Conservation (phyloP, 2,888 invertebrate species). For the Lucinisca nassula region DNA sequence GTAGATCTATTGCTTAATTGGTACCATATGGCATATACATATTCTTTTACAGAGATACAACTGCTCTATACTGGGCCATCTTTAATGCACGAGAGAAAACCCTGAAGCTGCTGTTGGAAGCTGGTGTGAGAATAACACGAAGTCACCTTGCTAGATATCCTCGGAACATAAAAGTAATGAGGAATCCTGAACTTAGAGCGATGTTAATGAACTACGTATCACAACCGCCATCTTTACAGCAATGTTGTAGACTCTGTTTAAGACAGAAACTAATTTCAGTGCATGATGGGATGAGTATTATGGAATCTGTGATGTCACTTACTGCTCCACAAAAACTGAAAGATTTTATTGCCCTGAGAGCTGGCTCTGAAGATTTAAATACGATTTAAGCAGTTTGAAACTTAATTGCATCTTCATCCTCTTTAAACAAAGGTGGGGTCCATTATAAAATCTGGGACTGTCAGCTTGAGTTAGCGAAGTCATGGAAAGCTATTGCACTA, state of each 20-base stretch:
- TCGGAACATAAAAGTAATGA: constrained; percentile 75
- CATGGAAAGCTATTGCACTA: too few species aligned
- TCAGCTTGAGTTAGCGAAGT: too few species aligned
- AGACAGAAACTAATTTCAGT: constrained; percentile 50
- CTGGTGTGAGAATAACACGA: constrained; percentile 66
- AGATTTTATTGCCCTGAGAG: constrained; percentile 47
- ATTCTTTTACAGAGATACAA: constrained; percentile 66
- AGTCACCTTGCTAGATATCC: constrained; percentile 70
- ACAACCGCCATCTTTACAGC: constrained; percentile 63
- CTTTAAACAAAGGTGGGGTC: too few species aligned
- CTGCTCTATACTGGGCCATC: constrained; percentile 79
- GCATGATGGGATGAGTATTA: constrained; percentile 59
- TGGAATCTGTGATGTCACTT: constrained; percentile 68
- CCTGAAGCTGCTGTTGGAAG: constrained; percentile 67
- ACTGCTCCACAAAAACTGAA: constrained; percentile 63
- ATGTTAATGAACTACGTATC: constrained; percentile 64
- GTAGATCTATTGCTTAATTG: too few species aligned
- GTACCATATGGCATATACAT: too few species aligned
- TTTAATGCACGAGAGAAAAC: constrained; percentile 72
- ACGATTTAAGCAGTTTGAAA: too few species aligned
- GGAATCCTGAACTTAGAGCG: constrained; percentile 51
- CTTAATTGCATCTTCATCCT: too few species aligned
- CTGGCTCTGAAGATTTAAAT: too few species aligned
- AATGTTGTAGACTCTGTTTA: constrained; percentile 46
- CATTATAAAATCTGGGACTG: too few species aligned